A percentile compares a stretch with the other conserved stretches of the same genome.
phyloP scores from a whole-genome alignment of 2,888 invertebrate genomes.

The Athripsodes cinereus region DNA sequence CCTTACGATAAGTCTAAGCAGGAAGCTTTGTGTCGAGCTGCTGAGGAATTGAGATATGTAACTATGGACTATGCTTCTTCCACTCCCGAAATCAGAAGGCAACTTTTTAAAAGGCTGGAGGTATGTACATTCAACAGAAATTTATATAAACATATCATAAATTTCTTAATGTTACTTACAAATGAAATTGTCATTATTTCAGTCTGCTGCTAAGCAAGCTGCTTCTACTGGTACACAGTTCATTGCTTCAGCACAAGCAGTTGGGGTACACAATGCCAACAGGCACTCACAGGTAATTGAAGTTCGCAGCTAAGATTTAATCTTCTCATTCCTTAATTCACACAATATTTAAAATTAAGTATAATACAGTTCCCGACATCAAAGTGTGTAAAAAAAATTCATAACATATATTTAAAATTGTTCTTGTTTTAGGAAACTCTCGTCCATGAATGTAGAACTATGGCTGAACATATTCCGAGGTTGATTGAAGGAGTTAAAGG shows the following conservation, averaged over 20 bases:
- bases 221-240: conserved; percentile 88
- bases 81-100: conserved; percentile 24
- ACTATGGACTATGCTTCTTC: conserved; percentile 72
- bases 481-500: conserved; percentile 74
- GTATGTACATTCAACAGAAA: conserved; percentile 2
- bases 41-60: conserved; percentile 88
- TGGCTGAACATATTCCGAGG: conserved; percentile 74
- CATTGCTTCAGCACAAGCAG: conserved; percentile 81
- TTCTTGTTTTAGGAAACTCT: conserved; percentile 56
- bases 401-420: no score
- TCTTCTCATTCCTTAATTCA: no score
- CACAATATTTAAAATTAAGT: no score
- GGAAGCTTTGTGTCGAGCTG: conserved; percentile 78
- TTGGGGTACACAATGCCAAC: conserved; percentile 68
- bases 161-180: background rate
- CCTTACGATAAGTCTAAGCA: conserved; percentile 79
- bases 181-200: conserved; percentile 31
- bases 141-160: background rate
- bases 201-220: conserved; percentile 77
- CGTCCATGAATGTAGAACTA: conserved; percentile 63
- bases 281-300: conserved; percentile 42
- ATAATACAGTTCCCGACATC: no score
- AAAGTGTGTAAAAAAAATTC: no score
- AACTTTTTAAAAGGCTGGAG: conserved; percentile 22
- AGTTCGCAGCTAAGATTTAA: no score